Conservation (phyloP, 1,140 invertebrate genomes). For the Cydia fagiglandana region DNA sequence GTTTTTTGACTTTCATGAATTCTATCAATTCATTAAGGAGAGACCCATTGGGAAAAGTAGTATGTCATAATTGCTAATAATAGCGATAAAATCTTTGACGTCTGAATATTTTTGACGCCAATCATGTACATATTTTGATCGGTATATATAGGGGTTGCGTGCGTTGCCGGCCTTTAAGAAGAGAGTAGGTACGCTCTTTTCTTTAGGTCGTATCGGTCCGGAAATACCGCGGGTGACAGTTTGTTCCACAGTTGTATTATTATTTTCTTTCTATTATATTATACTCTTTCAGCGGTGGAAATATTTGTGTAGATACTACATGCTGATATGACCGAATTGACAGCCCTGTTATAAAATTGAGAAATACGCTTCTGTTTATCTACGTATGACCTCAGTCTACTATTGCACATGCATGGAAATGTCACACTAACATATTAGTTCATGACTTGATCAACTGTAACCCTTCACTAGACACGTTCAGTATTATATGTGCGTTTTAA, state of each 20-base stretch:
- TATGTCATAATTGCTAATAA: too few species aligned
- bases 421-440: conserved; percentile 29
- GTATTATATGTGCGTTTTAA: not conserved
- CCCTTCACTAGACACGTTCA: not conserved
- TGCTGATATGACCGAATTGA: not conserved
- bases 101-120: too few species aligned
- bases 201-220: too few species aligned
- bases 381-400: conserved; percentile 25
- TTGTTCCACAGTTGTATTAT: not conserved
- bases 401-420: conserved; percentile 28
- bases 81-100: too few species aligned
- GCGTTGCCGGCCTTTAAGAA: too few species aligned
- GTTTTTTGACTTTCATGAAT: not conserved
- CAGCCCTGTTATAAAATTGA: conserved; percentile 25
- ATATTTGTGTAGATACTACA: too few species aligned
- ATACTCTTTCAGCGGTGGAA: not conserved
- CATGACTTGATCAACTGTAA: conserved; percentile 13
- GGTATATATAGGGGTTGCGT: too few species aligned
- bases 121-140: too few species aligned
- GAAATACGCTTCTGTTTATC: conserved; percentile 6
- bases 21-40: not conserved
- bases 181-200: too few species aligned
- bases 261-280: not conserved
- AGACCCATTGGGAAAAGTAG: too few species aligned
- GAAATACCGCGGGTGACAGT: too few species aligned